Conservation (phyloP, 2,888 invertebrate genomes). For the Fragum whitleyi region DNA sequence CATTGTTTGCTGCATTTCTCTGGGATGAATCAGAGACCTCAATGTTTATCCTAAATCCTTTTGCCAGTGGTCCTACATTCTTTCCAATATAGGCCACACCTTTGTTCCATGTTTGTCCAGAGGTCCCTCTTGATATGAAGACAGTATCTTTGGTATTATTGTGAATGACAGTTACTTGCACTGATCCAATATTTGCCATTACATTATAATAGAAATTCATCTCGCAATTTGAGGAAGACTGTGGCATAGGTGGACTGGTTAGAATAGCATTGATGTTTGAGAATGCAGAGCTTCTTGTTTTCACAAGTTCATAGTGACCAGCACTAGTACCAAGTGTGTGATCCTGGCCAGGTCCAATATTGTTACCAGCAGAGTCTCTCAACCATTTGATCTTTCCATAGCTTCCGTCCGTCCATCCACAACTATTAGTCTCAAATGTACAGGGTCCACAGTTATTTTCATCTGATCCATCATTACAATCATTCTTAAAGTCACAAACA, state of each 20-base stretch:
- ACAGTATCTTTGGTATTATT: slow-evolving; percentile 33
- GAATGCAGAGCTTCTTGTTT: slow-evolving; percentile 71
- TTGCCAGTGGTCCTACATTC: slow-evolving; percentile 55
- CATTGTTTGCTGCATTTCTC: slow-evolving; percentile 66
- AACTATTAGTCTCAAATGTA: slow-evolving; percentile 78
- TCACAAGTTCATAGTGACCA: slow-evolving; percentile 77
- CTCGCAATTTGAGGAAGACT: slow-evolving; percentile 71
- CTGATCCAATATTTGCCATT: slow-evolving; percentile 69
- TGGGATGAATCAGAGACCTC: slow-evolving; percentile 62
- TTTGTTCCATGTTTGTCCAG: slow-evolving; percentile 65
- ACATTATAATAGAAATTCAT: slow-evolving; percentile 80
- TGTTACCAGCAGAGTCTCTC: slow-evolving; percentile 59
- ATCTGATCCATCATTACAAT: slow-evolving; percentile 78
- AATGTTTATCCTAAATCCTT: slow-evolving; percentile 62
- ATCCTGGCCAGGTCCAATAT: slow-evolving; percentile 64
- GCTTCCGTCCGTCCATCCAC: slow-evolving; percentile 79
- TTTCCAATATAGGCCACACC: slow-evolving; percentile 71
- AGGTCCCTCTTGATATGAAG: not conserved
- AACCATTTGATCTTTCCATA: slow-evolving; percentile 78
- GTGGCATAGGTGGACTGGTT: slow-evolving; percentile 72
- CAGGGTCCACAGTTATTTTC: slow-evolving; percentile 80
- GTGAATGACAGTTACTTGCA: slow-evolving; percentile 46
- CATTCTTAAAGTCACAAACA: slow-evolving; percentile 77
- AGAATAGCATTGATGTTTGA: slow-evolving; percentile 66
- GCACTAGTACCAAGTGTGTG: slow-evolving; percentile 66